phyloP scores from a whole-genome alignment of 2,888 invertebrate genomes.

The Cartodere bifasciata region DNA sequence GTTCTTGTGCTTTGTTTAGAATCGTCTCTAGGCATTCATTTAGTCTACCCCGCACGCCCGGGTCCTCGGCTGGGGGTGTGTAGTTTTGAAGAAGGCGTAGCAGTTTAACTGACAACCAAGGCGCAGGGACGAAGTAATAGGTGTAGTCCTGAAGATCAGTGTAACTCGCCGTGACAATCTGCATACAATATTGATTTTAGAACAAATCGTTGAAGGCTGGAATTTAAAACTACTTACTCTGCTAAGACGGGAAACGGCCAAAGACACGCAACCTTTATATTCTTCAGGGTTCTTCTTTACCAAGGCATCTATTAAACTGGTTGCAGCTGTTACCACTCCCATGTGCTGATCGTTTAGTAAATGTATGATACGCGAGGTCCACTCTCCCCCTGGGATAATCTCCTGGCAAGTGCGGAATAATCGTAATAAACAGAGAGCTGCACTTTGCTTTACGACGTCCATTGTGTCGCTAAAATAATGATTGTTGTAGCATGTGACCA shows the following conservation, averaged over 20 bases:
- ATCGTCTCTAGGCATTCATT: constrained; percentile 98
- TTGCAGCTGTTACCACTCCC: constrained; percentile 98
- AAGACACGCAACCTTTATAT: constrained; percentile 96
- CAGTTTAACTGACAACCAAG: constrained; percentile 98
- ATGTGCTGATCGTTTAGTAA: constrained; percentile 97
- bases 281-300: constrained; percentile 99
- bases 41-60: constrained; percentile 87
- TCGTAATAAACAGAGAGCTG: constrained; percentile 89
- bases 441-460: constrained; percentile 99
- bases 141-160: constrained; percentile 99
- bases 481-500: neutral
- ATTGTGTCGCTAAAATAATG: constrained; percentile 70
- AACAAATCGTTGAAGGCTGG: neutral
- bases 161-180: constrained; percentile 97
- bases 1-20: constrained; percentile 97
- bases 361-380: constrained; percentile 98
- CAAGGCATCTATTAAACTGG: constrained; percentile 93
- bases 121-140: constrained; percentile 99
- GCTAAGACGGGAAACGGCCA: constrained; percentile 94
- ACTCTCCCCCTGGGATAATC: constrained; percentile 93
- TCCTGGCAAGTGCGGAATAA: constrained; percentile 92
- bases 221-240: constrained; percentile 43
- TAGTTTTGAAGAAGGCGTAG: constrained; percentile 94
- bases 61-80: constrained; percentile 92
- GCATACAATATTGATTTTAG: constrained; percentile 11